Base-by-base conservation (phyloP, 2,888 invertebrate genomes). In the Agriopis leucophaearia region DNA sequence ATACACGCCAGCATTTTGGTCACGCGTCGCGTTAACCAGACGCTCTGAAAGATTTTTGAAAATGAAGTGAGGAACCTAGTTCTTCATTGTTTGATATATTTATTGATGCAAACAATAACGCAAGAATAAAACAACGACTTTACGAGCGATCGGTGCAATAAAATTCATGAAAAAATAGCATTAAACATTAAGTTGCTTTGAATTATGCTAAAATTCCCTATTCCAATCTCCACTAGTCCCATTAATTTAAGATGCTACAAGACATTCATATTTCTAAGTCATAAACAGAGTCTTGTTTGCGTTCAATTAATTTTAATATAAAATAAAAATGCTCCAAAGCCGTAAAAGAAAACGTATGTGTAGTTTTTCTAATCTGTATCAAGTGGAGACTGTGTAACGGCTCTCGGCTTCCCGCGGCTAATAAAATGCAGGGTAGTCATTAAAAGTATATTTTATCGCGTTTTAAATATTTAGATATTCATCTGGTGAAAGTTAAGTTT, bases 391-490 rank as follows among this genome's bases (percentile, higher is more conserved):
- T 73, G 74, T 70, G 74, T 70, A 75, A 74, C 79, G 80, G 79
- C 78, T 77, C 78, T 75, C 76, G 81, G 83, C 84, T 82, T 81
- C 86, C 84, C 82, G 82, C 83, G 80, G 87, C 83, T 83, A 85
- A 89, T 92, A 91, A 91, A 92, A 87, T 87, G 85, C 86, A 82
- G 88, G 85, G 84, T 87, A 84, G 83, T 79, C 92, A 88, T 94
- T 92, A 93, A 93, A 89, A 90, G 83, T 87, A 90, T 92, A 91
- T 89, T 92, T 93, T 92, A 93, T 93, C 88, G 88, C 81, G 81
- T 91, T 93, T 92, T 89, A 91, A 91, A 92, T 91, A 92, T 90
- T 90, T 88, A 91, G 91, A 93, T 92, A 91, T 84, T 86, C 84
- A 92, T 93, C 91, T 88, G 86, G 91, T 83, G 92, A 92, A 92